Percentiles rank a stretch among this genome's conserved stretches.
Evolutionary conservation across 2,888 invertebrate species (phyloP).

Genomic region (Caenorhabditis angaria): DNA sequence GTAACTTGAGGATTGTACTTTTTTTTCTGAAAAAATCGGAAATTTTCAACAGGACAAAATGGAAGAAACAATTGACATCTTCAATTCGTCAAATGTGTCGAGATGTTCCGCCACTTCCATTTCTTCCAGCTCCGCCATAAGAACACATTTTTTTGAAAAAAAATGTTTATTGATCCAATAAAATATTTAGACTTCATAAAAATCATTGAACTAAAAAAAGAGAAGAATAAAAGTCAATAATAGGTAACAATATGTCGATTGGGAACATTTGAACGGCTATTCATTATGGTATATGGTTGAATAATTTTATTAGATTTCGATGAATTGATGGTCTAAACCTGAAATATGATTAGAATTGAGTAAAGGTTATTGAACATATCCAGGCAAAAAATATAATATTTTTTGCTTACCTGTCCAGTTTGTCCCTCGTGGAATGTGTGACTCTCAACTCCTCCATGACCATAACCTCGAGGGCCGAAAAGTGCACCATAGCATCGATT

Average conservation of each 20-base stretch:
- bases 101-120: constrained; percentile 74
- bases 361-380: constrained; percentile 3
- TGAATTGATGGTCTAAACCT: constrained; percentile 33
- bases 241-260: constrained; percentile 45
- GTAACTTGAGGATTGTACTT: constrained; percentile 55
- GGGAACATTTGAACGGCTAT: constrained; percentile 32
- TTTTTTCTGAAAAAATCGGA: no score
- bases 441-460: constrained; percentile 75
- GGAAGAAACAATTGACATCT: constrained; percentile 88
- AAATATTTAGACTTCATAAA: neutral
- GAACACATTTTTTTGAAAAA: neutral
- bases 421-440: constrained; percentile 75
- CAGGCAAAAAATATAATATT: neutral
- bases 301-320: neutral
- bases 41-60: constrained; percentile 29
- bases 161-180: neutral
- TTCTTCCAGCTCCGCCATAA: neutral
- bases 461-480: constrained; percentile 78
- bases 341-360: constrained; percentile 15
- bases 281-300: constrained; percentile 31
- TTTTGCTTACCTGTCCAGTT: constrained; percentile 46
- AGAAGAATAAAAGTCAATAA: constrained; percentile 17
- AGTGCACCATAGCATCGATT: constrained; percentile 80
- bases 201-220: neutral
- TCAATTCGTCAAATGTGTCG: constrained; percentile 87